phyloP scores from a whole-genome alignment of 1,140 invertebrate species.

The Platyura marginata region DNA sequence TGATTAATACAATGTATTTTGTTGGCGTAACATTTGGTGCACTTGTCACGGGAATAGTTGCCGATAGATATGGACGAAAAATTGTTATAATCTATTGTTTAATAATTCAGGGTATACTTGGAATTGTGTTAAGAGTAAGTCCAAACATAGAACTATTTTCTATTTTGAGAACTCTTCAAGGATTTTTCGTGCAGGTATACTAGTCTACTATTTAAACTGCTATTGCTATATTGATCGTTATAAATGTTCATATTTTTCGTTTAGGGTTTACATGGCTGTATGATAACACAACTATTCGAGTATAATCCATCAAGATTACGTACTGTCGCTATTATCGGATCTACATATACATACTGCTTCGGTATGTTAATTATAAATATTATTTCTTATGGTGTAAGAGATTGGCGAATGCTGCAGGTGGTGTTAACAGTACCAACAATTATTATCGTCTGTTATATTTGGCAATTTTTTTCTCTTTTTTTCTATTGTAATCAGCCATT shows the following conservation, averaged over 20 bases:
- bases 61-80: not conserved
- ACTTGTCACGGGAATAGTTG: not conserved
- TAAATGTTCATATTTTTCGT: too few relatives aligned
- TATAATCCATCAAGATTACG: conserved; percentile 2
- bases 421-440: conserved; percentile 1
- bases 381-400: conserved; percentile 1
- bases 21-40: not conserved
- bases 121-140: not conserved
- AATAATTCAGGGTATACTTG: not conserved
- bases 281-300: conserved; percentile 1
- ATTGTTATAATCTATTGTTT: not conserved
- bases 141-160: not conserved
- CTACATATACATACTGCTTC: not conserved
- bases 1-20: not conserved
- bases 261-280: conserved; percentile 3
- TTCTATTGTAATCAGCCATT: too few relatives aligned
- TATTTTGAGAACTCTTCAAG: not conserved
- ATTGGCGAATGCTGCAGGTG: conserved; percentile 2
- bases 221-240: too few relatives aligned
- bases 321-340: not conserved
- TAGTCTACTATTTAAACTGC: too few relatives aligned
- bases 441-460: conserved; percentile 1
- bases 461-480: too few relatives aligned
- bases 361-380: not conserved
- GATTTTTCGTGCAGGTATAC: not conserved